These are phyloP conservation scores for Oreochromis spilurus DNA, from an alignment of 2,113 vertebrate genomes.

Conservation along the genomic window DNA sequence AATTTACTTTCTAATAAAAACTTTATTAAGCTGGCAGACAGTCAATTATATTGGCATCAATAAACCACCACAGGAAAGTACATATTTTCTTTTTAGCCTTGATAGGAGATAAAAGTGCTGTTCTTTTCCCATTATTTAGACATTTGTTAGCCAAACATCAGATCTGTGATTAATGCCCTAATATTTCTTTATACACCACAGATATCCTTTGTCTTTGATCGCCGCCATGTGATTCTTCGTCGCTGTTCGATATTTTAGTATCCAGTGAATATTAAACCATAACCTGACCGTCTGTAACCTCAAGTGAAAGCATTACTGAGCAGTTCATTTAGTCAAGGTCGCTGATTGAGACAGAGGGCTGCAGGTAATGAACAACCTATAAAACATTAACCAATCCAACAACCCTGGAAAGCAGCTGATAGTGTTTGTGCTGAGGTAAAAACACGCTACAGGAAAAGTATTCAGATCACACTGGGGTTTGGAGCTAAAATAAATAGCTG, in stretches of 20 bases:
- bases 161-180: not conserved
- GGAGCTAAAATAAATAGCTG: not conserved
- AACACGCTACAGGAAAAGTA: not conserved
- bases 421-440: not conserved
- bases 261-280: not conserved
- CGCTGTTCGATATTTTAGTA: not conserved
- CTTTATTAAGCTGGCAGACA: conserved; percentile 59
- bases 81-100: conserved; percentile 46
- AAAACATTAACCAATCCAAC: not conserved
- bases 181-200: not conserved
- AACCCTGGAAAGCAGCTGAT: not conserved
- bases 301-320: not conserved
- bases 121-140: conserved; percentile 12
- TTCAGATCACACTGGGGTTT: not conserved
- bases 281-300: not conserved
- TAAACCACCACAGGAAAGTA: conserved; percentile 34
- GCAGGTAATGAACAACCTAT: conserved; percentile 13
- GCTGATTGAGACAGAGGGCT: not conserved
- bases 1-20: conserved; percentile 57
- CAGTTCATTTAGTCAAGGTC: not conserved
- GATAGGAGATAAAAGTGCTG: conserved; percentile 25
- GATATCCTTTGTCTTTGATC: not conserved
- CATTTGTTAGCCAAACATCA: conserved; percentile 7
- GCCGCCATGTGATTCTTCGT: not conserved
- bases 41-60: conserved; percentile 51